These are phyloP conservation scores for Stenoptilia bipunctidactyla DNA, from an alignment of 2,888 invertebrate species.

Conservation along the genomic window DNA sequence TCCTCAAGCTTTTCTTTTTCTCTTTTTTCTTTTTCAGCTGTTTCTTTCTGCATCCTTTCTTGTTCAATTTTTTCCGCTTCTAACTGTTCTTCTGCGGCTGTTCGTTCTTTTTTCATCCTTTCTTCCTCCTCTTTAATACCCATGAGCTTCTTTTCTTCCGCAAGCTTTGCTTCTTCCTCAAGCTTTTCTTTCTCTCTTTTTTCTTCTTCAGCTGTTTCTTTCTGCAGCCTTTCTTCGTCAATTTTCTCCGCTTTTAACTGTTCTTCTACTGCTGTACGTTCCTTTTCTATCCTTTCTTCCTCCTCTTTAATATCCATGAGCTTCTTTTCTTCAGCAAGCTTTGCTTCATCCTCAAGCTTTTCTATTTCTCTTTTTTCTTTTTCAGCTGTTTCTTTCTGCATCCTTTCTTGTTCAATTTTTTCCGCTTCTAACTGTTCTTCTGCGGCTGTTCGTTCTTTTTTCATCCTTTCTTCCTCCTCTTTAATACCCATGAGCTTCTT, in stretches of 20 bases:
- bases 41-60: constrained; percentile 11
- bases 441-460: not conserved
- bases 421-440: too few relatives aligned
- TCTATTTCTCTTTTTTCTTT: too few relatives aligned
- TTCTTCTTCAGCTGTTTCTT: constrained; percentile 8
- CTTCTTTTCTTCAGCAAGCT: too few relatives aligned
- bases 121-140: constrained; percentile 14
- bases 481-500: not conserved
- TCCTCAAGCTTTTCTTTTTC: not conserved
- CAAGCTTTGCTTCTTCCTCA: constrained; percentile 9
- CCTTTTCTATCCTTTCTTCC: constrained; percentile 5
- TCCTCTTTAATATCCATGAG: too few relatives aligned
- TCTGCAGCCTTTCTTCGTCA: constrained; percentile 8
- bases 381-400: too few relatives aligned
- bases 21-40: too few relatives aligned
- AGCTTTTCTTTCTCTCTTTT: constrained; percentile 3
- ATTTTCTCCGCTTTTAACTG: too few relatives aligned
- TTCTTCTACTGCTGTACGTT: not conserved
- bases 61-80: constrained; percentile 6
- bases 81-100: constrained; percentile 3
- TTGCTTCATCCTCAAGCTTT: too few relatives aligned
- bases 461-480: not conserved
- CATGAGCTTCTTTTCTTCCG: constrained; percentile 8
- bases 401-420: too few relatives aligned
- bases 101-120: constrained; percentile 12